A percentile compares a stretch with the other conserved stretches of the same genome.
These are phyloP conservation scores for Pelochelys cantorii DNA, from an alignment of 2,797 vertebrate genomes.

Conservation along the genomic window DNA sequence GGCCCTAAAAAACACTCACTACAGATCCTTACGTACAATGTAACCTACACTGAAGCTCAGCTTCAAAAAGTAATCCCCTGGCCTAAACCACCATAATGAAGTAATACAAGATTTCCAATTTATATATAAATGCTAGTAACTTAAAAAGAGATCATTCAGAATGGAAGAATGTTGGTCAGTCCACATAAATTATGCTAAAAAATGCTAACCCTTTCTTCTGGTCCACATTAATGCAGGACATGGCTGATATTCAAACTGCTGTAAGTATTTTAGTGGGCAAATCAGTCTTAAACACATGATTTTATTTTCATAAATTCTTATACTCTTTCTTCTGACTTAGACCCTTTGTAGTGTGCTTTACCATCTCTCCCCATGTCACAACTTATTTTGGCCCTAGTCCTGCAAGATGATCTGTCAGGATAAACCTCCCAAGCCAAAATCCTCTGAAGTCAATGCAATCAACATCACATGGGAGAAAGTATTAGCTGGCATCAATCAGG, in stretches of 20 bases:
- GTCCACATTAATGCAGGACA: background rate
- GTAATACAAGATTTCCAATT: constrained; percentile 31
- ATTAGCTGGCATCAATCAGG: background rate
- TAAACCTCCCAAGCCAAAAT: background rate
- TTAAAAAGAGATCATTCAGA: constrained; percentile 33
- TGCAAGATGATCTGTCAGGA: background rate
- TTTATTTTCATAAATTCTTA: background rate
- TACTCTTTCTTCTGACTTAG: background rate
- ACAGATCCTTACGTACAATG: background rate
- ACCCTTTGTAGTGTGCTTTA: accelerated
- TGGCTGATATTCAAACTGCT: background rate
- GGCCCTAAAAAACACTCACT: background rate
- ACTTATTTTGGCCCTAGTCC: background rate
- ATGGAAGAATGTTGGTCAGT: background rate
- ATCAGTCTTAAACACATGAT: background rate
- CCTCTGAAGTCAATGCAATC: background rate
- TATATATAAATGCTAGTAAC: background rate
- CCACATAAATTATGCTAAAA: constrained; percentile 24
- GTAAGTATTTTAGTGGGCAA: constrained; percentile 9
- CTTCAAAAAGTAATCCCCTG: background rate
- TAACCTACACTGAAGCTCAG: background rate
- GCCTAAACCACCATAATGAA: background rate
- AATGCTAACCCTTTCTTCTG: background rate
- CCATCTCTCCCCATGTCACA: background rate
- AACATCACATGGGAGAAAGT: background rate